Percentiles rank a stretch among this genome's conserved stretches.
These are phyloP conservation scores for Indicator indicator DNA, from an alignment of 2,113 vertebrate species.

Conservation along the genomic window DNA sequence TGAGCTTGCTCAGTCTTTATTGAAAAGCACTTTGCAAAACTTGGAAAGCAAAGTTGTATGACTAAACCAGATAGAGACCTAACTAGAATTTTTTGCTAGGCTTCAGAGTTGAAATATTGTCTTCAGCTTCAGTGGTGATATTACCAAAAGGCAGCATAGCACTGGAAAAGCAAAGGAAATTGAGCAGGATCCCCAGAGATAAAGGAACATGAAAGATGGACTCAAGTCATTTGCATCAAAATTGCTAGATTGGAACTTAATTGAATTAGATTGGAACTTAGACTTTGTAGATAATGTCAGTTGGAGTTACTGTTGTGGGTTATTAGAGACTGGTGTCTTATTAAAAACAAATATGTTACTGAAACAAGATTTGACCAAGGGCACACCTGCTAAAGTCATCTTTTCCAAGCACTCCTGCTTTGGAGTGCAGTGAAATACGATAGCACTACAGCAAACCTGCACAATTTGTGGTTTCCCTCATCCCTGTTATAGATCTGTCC, in stretches of 20 bases:
- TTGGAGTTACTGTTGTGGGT: slow-evolving; percentile 5
- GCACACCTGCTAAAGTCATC: slow-evolving; percentile 14
- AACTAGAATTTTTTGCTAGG: slow-evolving; percentile 60
- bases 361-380: slow-evolving; percentile 10
- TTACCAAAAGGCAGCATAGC: slow-evolving; percentile 35
- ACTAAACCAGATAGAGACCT: slow-evolving; percentile 45
- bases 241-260: slow-evolving; percentile 35
- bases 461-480: slow-evolving; percentile 13
- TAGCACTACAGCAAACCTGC: neutral
- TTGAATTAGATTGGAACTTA: slow-evolving; percentile 38
- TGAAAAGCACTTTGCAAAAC: slow-evolving; percentile 25
- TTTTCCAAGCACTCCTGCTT: neutral
- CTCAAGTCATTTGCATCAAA: slow-evolving; percentile 51
- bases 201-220: slow-evolving; percentile 18
- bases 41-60: slow-evolving; percentile 34
- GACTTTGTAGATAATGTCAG: slow-evolving; percentile 5
- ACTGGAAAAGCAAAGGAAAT: slow-evolving; percentile 46
- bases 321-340: slow-evolving; percentile 17
- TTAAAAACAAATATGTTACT: slow-evolving; percentile 19
- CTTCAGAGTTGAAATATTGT: slow-evolving; percentile 51
- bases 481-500: neutral
- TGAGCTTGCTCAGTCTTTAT: slow-evolving; percentile 13
- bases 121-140: slow-evolving; percentile 43
- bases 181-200: slow-evolving; percentile 50
- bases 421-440: neutral